Conservation (phyloP, 2,113 vertebrate genomes). For the Nothocercus julius region DNA sequence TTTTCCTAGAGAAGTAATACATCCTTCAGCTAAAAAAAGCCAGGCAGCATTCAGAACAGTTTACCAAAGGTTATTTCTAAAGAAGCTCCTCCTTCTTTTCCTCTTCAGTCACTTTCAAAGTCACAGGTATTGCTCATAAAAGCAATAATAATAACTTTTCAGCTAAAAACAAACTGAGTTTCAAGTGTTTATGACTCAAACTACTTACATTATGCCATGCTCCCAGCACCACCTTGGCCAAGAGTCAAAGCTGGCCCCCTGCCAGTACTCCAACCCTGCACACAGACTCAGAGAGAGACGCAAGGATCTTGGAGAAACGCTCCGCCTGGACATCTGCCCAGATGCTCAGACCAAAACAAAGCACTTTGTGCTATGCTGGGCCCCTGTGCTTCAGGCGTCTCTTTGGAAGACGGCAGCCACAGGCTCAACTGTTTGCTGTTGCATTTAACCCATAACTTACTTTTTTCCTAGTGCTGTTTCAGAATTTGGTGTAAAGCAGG, state of each 20-base stretch:
- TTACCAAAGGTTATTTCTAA: neutral
- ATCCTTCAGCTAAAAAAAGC: neutral
- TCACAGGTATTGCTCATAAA: neutral
- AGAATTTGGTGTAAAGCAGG: neutral
- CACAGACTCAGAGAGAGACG: rapidly evolving
- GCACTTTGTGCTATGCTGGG: neutral
- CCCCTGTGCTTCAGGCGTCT: neutral
- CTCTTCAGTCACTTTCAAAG: neutral
- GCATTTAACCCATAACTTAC: neutral
- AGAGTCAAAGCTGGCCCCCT: neutral
- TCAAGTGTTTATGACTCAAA: neutral
- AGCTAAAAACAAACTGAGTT: neutral
- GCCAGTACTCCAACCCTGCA: neutral
- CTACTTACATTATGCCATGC: neutral
- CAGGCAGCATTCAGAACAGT: neutral
- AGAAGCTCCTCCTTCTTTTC: neutral
- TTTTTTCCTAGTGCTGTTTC: neutral
- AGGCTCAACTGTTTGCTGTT: neutral
- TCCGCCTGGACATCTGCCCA: constrained; percentile 24
- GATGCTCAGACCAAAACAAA: constrained; percentile 46
- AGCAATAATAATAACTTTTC: neutral
- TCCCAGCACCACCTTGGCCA: constrained; percentile 20
- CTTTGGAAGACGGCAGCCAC: neutral
- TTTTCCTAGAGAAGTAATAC: neutral
- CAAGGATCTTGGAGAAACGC: neutral